Evolutionary conservation across 2,113 vertebrate genomes (phyloP).

Genomic region (Conger conger): DNA sequence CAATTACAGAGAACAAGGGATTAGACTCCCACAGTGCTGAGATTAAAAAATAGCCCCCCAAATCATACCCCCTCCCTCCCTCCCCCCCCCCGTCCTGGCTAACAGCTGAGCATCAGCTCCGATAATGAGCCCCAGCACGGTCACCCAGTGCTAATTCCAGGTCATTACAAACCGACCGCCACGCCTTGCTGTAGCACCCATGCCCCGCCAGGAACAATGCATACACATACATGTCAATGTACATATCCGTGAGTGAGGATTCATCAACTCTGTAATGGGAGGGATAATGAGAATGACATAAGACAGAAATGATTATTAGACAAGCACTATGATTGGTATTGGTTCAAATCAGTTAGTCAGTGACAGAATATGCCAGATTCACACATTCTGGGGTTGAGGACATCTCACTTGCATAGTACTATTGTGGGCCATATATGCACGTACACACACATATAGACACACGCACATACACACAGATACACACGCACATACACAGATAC

Average conservation of each 20-base stretch:
- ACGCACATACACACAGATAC: constrained; percentile 11
- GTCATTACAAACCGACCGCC: neutral
- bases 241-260: neutral
- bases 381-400: too few species aligned
- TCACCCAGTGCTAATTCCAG: neutral
- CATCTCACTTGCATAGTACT: too few species aligned
- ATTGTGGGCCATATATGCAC: neutral
- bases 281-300: too few species aligned
- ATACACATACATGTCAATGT: neutral
- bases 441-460: neutral
- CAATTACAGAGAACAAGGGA: constrained; percentile 52
- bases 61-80: neutral
- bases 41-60: constrained; percentile 26
- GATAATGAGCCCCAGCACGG: constrained; percentile 20
- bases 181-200: neutral
- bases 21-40: constrained; percentile 33
- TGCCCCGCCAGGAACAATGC: neutral
- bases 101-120: constrained; percentile 14
- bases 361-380: too few species aligned
- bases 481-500: neutral
- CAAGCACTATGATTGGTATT: too few species aligned
- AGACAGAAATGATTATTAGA: too few species aligned
- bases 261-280: too few species aligned
- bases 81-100: neutral
- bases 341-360: too few species aligned